Base-by-base conservation (phyloP, 1,140 invertebrate genomes). In the Frieseomelitta varia region DNA sequence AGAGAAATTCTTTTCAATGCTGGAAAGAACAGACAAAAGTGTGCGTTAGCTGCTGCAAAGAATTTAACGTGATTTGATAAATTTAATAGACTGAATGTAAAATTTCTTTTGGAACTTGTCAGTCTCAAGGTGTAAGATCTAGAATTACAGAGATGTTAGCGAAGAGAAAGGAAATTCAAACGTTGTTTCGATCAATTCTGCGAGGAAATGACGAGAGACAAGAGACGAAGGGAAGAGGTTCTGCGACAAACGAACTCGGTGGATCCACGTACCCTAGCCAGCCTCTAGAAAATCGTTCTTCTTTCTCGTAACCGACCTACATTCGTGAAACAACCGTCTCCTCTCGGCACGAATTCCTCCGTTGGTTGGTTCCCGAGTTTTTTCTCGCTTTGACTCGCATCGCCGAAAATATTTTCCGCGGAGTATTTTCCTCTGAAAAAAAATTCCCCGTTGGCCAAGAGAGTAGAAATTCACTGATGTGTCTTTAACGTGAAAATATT, bases 241-340 rank as follows among this genome's bases (percentile, higher is more conserved):
- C 24, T 11, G 21, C 15, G 55, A 58, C 55, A 58, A 75, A 75
- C 55, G 30, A 61, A 61, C 30, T 58, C 73, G 55, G 55, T n/a
- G 55, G 21, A 39, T 75, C 27, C 24, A 34, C 30, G 21, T 27
- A 12, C 34, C 58, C 17, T 17, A 47, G 24, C n/a, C 56, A 39
- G 34, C 39, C 47, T 76, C 74, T 47, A 76, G 56, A 76, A 39
- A 63, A 76, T 76, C 34, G 74, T 77, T 77, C 56, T 34, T 11
- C 58, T 77, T 77, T 77, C 74, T 61, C 55, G 61, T 21, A 75
- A 75, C 74, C 58, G 74, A 58, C 74, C 74, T 77, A 63, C 14
- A 77, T 77, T 77, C 39, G 24, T 58, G 39, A 56, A 65, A 77
- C 74, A 61, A 76, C 56, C 56, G 14, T 77, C 56, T 58, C 30